A percentile compares a stretch with the other conserved stretches of the same genome.
Conservation (phyloP, 2,888 invertebrate genomes). For the Arge pagana region DNA sequence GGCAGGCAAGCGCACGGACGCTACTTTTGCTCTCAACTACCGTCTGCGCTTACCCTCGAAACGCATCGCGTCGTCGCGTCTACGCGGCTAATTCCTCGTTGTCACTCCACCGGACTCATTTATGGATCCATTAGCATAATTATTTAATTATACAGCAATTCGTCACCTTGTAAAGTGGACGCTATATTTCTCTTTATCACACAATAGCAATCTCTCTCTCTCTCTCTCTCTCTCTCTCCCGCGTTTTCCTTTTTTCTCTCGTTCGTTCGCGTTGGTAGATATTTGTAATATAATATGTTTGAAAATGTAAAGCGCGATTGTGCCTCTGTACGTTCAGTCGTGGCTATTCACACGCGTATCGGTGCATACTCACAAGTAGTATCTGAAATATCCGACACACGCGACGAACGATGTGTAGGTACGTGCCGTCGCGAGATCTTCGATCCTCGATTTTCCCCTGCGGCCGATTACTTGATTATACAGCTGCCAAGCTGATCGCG, state of each 20-base stretch:
- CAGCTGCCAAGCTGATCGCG: neutral
- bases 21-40: neutral
- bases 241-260: too few relatives aligned
- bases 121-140: slow-evolving; percentile 14
- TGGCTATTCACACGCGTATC: too few relatives aligned
- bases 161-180: slow-evolving; percentile 2
- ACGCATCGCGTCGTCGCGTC: neutral
- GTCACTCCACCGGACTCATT: slow-evolving; percentile 5
- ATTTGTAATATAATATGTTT: too few relatives aligned
- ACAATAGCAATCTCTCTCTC: too few relatives aligned
- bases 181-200: neutral
- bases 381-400: too few relatives aligned
- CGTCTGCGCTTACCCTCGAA: neutral
- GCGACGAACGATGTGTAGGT: too few relatives aligned
- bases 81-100: slow-evolving; percentile 1
- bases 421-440: neutral
- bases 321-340: too few relatives aligned
- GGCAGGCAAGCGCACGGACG: neutral
- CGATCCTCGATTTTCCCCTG: neutral
- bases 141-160: slow-evolving; percentile 14
- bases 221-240: too few relatives aligned
- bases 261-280: neutral
- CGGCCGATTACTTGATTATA: neutral
- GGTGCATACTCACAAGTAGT: too few relatives aligned
- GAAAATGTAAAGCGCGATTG: too few relatives aligned